Base-by-base conservation (phyloP, 2,797 vertebrate species). In the Microchirus variegatus region DNA sequence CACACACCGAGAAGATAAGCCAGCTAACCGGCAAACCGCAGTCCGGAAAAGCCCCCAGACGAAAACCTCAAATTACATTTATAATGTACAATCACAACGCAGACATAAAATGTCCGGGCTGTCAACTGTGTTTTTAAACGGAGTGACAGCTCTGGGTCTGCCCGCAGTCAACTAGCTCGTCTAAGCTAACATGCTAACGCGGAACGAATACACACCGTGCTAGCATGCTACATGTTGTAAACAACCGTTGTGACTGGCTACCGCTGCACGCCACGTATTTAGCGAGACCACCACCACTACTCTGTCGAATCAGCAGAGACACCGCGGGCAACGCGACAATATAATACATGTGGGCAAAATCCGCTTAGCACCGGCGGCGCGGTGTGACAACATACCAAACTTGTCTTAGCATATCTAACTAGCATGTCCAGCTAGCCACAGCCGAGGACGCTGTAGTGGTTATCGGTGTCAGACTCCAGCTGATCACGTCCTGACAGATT, bases 381-480 rank as follows among this genome's bases (percentile, higher is more conserved):
- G 51, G 60, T 53, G 22, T 26, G 68, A 53, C 71, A 50, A 59
- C 53, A 37, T 19, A 18, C 12, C 59, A 73, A 89, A 87, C 55
- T 80, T 81, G 67, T 74, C 65, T 68, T 82, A 85, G 87, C 86
- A 75, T 68, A 53, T 73, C 70, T 71, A 15, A 57, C 67, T 89
- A 90, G 78, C 86, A 74, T 59, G 44, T 65, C 63, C 53, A 55
- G 89, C 80, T 89, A 90, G 85, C 82, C 70, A 22, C 71, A 57
- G 63, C 50, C 63, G 83, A 81, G 84, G 84, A 86, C 81, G 80
- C 53, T 84, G 88, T 78, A 83, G 83, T 70, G 80, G 80, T 83
- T 80, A 73, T 82, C 84, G 58, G 80, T 83, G 82, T 87, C 85
- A 84, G 79, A 72, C 53, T 82, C 77, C 87, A 87, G 87, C 87